phyloP scores from a whole-genome alignment of 1,140 invertebrate genomes.

The Euura saliciscinereae region DNA sequence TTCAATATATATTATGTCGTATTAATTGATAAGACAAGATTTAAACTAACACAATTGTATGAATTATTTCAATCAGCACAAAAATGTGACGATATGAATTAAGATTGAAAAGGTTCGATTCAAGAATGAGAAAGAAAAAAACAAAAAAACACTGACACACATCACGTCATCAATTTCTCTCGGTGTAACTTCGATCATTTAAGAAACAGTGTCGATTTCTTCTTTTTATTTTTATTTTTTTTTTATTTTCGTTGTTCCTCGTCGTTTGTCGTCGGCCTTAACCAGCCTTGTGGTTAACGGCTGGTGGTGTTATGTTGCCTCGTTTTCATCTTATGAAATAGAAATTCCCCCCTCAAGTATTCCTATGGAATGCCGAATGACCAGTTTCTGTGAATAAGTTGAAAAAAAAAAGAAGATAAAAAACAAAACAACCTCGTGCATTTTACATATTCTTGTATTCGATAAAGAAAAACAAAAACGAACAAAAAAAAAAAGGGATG shows the following conservation, averaged over 20 bases:
- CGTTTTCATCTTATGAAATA: constrained; percentile 25
- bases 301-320: background rate
- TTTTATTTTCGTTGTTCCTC: too few relatives aligned
- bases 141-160: too few relatives aligned
- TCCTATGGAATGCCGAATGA: constrained; percentile 22
- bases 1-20: background rate
- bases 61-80: background rate
- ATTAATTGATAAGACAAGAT: background rate
- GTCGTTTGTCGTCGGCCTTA: too few relatives aligned
- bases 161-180: too few relatives aligned
- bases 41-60: background rate
- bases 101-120: background rate
- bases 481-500: background rate
- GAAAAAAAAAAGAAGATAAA: background rate
- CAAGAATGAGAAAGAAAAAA: background rate
- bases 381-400: constrained; percentile 18
- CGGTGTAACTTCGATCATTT: too few relatives aligned
- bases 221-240: too few relatives aligned
- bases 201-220: too few relatives aligned
- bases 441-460: too few relatives aligned
- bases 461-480: background rate
- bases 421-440: background rate
- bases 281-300: background rate
- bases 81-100: background rate
- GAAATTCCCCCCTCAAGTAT: constrained; percentile 18